phyloP scores from a whole-genome alignment of 2,888 invertebrate genomes.

The Drosophila austrosaltans region DNA sequence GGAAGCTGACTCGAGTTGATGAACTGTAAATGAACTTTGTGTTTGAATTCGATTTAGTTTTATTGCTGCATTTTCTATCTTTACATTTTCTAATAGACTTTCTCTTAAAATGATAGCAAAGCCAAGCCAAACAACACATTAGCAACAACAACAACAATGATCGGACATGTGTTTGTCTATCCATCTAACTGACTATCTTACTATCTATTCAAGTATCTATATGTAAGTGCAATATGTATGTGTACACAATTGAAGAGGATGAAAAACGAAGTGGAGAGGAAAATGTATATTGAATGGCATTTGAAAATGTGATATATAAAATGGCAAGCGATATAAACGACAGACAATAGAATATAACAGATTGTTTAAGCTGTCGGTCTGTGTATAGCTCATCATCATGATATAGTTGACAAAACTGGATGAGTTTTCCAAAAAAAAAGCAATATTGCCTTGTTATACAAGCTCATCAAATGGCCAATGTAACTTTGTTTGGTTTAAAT shows the following conservation, averaged over 20 bases:
- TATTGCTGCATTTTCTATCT: constrained; percentile 55
- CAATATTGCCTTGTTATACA: constrained; percentile 2
- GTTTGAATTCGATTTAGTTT: constrained; percentile 77
- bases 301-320: constrained; percentile 6
- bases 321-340: constrained; percentile 4
- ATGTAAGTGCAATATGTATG: constrained; percentile 13
- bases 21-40: constrained; percentile 78
- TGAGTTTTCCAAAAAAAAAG: neutral
- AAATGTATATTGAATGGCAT: constrained; percentile 12
- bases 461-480: neutral
- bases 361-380: neutral
- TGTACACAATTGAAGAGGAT: constrained; percentile 20
- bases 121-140: neutral
- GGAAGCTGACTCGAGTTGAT: constrained; percentile 59
- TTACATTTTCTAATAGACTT: constrained; percentile 45
- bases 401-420: neutral
- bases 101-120: constrained; percentile 1
- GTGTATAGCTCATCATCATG: constrained; percentile 3
- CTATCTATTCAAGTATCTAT: neutral
- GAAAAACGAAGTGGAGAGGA: neutral
- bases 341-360: neutral
- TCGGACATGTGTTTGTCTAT: constrained; percentile 12
- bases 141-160: neutral
- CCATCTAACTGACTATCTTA: neutral
- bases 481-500: neutral